These are phyloP conservation scores for Casuarius casuarius DNA, from an alignment of 2,113 vertebrate genomes.

Conservation along the genomic window DNA sequence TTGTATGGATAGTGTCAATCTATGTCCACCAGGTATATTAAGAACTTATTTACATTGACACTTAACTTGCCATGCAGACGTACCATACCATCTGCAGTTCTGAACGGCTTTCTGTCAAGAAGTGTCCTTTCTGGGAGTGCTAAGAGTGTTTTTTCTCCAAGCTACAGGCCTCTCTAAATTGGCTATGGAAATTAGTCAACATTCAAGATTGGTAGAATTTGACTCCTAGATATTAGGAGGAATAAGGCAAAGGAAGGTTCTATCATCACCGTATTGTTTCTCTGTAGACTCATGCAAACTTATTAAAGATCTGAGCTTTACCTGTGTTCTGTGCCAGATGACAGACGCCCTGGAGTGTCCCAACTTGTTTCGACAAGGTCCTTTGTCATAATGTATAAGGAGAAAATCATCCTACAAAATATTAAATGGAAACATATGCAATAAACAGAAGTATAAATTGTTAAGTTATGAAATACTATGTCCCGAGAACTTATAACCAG, in stretches of 20 bases:
- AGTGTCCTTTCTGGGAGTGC: not conserved
- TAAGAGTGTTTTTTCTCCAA: not conserved
- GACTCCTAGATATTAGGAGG: not conserved
- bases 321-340: conserved; percentile 99
- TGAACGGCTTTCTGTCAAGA: not conserved
- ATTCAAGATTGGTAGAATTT: not conserved
- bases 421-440: not conserved
- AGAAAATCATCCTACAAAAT: conserved; percentile 93
- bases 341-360: conserved; percentile 98
- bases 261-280: not conserved
- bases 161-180: not conserved
- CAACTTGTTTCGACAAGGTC: conserved; percentile 97
- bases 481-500: not conserved
- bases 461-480: not conserved
- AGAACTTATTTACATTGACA: not conserved
- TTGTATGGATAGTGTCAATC: not conserved
- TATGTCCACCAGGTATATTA: not conserved
- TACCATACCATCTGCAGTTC: not conserved
- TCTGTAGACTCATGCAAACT: not conserved
- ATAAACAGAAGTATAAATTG: not conserved
- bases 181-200: not conserved
- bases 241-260: not conserved
- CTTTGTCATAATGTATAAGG: conserved; percentile 98
- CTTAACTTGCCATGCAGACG: not conserved
- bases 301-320: conserved; percentile 55